A percentile compares a stretch with the other conserved stretches of the same genome.
These are phyloP conservation scores for Campaea margaritaria DNA, from an alignment of 2,888 invertebrate genomes.

Conservation along the genomic window DNA sequence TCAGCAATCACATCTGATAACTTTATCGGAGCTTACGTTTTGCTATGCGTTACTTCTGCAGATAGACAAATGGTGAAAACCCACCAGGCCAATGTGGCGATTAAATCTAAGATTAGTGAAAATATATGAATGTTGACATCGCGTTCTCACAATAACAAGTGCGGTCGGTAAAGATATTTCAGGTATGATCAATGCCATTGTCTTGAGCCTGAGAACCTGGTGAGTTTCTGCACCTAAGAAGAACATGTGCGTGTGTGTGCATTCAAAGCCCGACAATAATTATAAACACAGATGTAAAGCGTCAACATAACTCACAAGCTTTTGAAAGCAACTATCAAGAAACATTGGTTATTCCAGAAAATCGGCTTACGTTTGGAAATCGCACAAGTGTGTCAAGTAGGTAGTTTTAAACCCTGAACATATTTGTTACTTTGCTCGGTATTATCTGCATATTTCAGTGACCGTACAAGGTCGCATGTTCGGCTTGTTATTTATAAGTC, in stretches of 20 bases:
- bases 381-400: constrained; percentile 47
- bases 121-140: too few species aligned
- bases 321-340: constrained; percentile 41
- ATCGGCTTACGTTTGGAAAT: constrained; percentile 41
- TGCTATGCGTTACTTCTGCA: too few species aligned
- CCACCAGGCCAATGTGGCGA: too few species aligned
- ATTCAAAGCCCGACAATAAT: constrained; percentile 17
- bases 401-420: constrained; percentile 37
- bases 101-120: too few species aligned
- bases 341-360: constrained; percentile 23
- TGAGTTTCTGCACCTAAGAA: constrained; percentile 22
- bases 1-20: too few species aligned
- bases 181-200: too few species aligned
- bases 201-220: too few species aligned
- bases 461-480: constrained; percentile 44
- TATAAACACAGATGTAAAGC: constrained; percentile 51
- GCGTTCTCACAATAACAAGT: too few species aligned
- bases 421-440: constrained; percentile 25
- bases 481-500: constrained; percentile 23
- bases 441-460: constrained; percentile 38
- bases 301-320: constrained; percentile 47
- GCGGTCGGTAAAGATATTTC: too few species aligned
- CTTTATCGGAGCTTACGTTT: too few species aligned
- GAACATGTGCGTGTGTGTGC: constrained; percentile 19
- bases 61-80: too few species aligned